Base-by-base conservation (phyloP, 2,113 vertebrate species). In the Glareola pratincola region DNA sequence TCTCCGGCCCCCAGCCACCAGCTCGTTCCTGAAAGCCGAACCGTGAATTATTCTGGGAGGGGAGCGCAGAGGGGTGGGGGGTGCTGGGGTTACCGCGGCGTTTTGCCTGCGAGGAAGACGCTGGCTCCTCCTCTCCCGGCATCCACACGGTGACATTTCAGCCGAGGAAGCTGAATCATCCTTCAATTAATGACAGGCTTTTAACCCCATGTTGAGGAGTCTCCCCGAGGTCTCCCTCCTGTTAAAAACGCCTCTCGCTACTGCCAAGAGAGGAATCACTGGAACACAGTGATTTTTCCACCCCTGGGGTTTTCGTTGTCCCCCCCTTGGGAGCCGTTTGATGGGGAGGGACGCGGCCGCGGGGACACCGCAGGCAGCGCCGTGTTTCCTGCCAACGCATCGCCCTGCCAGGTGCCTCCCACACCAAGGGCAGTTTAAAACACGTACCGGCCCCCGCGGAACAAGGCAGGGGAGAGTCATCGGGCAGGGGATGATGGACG, bases 91-190 rank as follows among this genome's bases (percentile, higher is more conserved):
- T 64, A 17, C 19, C 24, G 3, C 7, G 20, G 84, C 9, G 7
- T 20, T 9, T 10, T 14, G 74, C 45, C 62, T 53, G 74, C 2
- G 27, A 50, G 79, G 63, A 69, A 56, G 68, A 34, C 15, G 4
- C 57, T n/a, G 34, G 8, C 74, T 84, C 59, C 92, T 85, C 86
- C 88, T 74, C 91, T 47, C 47, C 82, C 64, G 2, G 37, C 89
- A 77, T n/a, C 91, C 79, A 12, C 32, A 7, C 26, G 1, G 57
- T n/a, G 94, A 91, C 73, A 90, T 71, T 88, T 90, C 0, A 77
- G 82, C 91, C 30, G 57, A 75, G 92, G 82, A 72, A 90, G 83
- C 93, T 87, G 90, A 96, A 95, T 93, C 96, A 95, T 63, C 80
- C 96, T 56, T 91, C 85, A 24, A 0, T 59, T 64, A 47, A 23